phyloP scores from a whole-genome alignment of 37 sponge, comb jelly and placozoan genomes.

The Halichondria panicea region DNA sequence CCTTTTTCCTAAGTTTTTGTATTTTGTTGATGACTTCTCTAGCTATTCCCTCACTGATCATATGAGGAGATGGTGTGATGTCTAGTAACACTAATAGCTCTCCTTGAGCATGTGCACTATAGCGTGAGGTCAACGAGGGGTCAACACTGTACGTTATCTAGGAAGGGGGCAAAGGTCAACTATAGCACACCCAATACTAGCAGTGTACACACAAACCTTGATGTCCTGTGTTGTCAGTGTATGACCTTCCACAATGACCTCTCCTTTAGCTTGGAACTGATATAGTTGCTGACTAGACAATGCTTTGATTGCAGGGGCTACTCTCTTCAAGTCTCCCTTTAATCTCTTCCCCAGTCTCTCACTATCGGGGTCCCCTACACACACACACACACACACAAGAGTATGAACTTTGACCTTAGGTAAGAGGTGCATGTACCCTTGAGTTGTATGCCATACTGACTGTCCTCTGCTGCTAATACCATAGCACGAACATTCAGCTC shows the following conservation, averaged over 20 bases:
- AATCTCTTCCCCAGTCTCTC: constrained; percentile 90
- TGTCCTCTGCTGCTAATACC: constrained; percentile 72
- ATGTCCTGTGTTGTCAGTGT: constrained; percentile 56
- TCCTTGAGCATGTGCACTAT: constrained; percentile 64
- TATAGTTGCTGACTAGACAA: constrained; percentile 66
- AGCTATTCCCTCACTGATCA: constrained; percentile 93
- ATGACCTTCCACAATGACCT: constrained; percentile 69
- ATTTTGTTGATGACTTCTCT: constrained; percentile 95
- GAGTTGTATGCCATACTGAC: constrained; percentile 78
- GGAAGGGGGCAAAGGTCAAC: background rate
- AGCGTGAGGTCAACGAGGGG: constrained; percentile 25
- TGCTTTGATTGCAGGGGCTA: constrained; percentile 48
- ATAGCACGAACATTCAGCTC: constrained; percentile 91
- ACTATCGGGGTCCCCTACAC: constrained; percentile 86
- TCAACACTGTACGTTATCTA: constrained; percentile 73
- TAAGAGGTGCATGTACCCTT: no score
- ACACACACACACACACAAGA: no score
- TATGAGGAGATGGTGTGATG: constrained; percentile 75
- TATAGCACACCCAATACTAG: background rate
- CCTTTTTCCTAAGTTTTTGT: constrained; percentile 95
- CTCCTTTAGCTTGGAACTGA: constrained; percentile 65
- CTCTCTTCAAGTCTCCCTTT: constrained; percentile 86
- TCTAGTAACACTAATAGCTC: constrained; percentile 89
- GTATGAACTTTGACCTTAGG: no score
- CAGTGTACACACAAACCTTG: constrained; percentile 28